Evolutionary conservation across 2,113 vertebrate genomes (phyloP), one percentile per base, ranked within the genome.

Genomic region (Sprattus sprattus): DNA sequence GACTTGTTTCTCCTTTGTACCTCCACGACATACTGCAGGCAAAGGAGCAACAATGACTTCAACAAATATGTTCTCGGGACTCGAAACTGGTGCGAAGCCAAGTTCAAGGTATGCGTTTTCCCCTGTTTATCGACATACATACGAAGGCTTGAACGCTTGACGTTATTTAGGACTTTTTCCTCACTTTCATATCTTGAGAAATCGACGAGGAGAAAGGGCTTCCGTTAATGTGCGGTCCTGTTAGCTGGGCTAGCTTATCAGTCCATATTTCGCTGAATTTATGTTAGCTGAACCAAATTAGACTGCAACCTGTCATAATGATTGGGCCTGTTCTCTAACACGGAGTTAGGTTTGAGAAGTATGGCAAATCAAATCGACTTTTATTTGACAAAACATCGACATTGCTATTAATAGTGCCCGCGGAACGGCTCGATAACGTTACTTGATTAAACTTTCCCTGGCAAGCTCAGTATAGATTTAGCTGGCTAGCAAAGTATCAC

Each of bases 1-100:
- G 57, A 47, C 47, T n/a, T 20, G 28, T 54, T 50, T 15, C 45
- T 85, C 32, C 13, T 39, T 80, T 45, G 52, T 45, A 57, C 49
- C 28, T 45, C 46, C 71, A 44, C 71, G 71, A 39, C 44, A 45
- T 4, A 9, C 11, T 82, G 82, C 54, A 22, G 45, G 84, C 81
- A 82, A 49, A 84, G 13, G 28, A 85, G 57, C 84, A 13, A 82
- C 84, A 8, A 96, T 96, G 93, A 94, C 92, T 91, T 95, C 89
- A 3, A 95, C 87, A 18, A 95, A 95, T 92, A 97, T 96, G 95
- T 99, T 97, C 84, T 96, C 95, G 86, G 95, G 91, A 0, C 83
- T 96, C 22, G 96, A 96, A 2, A 81, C 52, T 3, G 92, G 90
- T 4, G 49, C 89, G 1, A 97, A 96, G 88, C 89, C 95, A 0